Evolutionary conservation across 2,113 vertebrate genomes (phyloP), one percentile per base, ranked within the genome.

Genomic region (Sakesphorus luctuosus): DNA sequence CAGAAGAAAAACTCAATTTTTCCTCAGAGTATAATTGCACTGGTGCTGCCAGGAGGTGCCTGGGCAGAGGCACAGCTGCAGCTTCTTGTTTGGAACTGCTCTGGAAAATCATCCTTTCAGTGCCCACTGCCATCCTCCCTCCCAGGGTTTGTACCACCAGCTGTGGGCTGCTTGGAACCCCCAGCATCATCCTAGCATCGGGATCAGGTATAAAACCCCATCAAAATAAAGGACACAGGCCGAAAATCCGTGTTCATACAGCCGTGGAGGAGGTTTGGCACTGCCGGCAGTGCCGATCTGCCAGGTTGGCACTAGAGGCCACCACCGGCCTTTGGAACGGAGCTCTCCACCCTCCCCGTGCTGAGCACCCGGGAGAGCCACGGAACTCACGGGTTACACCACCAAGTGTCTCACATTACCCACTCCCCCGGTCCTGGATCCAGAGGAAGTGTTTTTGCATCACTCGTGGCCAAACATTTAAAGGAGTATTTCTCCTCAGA

Each of bases 281-380:
- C 46, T 31, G 13, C 40, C 40, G 40, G 40, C 80, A 49, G 56
- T 90, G 88, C 72, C 80, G 49, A 11, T 92, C 55, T 66, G 1
- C 61, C 21, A 5, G 66, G 3, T 44, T 84, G 91, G 82, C 96
- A 85, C 93, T 97, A 96, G 94, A 79, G 95, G 95, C 94, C 96
- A 83, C 94, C 95, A 79, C 55, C 17, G 17, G 16, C 93, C 95
- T 89, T 65, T 53, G 65, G 35, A 90, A 84, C 21, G 56, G 72
- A 90, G 88, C 56, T 23, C 29, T 46, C 7, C 78, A 13, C 24
- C 55, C 46, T 69, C 36, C 15, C 43, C 44, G 52, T 15, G 35
- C 67, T 7, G 35, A 6, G 43, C 67, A 0, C 43, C 8, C 40
- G 40, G 40, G 40, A 14, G 40, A 43, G 40, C 40, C 40, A 15